These are phyloP conservation scores for Bombyx mandarina DNA, from an alignment of 1,140 invertebrate genomes.

Conservation along the genomic window DNA sequence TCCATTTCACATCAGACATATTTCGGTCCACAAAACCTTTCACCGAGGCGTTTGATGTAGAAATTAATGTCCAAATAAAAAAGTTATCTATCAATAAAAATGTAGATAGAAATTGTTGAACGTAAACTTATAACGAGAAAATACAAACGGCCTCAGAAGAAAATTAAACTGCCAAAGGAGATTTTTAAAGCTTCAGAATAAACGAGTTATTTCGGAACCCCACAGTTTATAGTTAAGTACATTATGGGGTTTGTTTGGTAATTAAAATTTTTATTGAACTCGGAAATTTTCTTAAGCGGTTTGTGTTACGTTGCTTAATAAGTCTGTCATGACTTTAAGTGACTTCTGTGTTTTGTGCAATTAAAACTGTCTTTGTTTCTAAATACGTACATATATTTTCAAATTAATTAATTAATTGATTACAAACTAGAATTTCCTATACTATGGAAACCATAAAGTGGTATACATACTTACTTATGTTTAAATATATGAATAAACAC, in stretches of 20 bases:
- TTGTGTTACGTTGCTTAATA: too few relatives aligned
- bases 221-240: slow-evolving; percentile 5
- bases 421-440: too few relatives aligned
- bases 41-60: slow-evolving; percentile 6
- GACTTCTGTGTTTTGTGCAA: too few relatives aligned
- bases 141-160: slow-evolving; percentile 15
- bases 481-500: too few relatives aligned
- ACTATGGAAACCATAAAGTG: too few relatives aligned
- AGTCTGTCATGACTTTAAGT: too few relatives aligned
- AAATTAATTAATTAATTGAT: too few relatives aligned
- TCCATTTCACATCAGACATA: not conserved
- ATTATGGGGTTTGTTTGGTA: slow-evolving; percentile 5
- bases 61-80: slow-evolving; percentile 7
- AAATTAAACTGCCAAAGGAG: slow-evolving; percentile 19
- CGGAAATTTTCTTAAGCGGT: too few relatives aligned
- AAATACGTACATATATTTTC: too few relatives aligned
- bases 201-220: slow-evolving; percentile 15
- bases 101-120: slow-evolving; percentile 13
- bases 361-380: too few relatives aligned
- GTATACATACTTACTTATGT: too few relatives aligned
- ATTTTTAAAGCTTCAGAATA: slow-evolving; percentile 17
- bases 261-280: slow-evolving; percentile 5
- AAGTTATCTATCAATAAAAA: slow-evolving; percentile 11
- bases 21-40: not conserved
- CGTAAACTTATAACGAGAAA: slow-evolving; percentile 15